These are phyloP conservation scores for Didymodactylos carnosus DNA, from an alignment of 2,888 invertebrate species.

Conservation along the genomic window DNA sequence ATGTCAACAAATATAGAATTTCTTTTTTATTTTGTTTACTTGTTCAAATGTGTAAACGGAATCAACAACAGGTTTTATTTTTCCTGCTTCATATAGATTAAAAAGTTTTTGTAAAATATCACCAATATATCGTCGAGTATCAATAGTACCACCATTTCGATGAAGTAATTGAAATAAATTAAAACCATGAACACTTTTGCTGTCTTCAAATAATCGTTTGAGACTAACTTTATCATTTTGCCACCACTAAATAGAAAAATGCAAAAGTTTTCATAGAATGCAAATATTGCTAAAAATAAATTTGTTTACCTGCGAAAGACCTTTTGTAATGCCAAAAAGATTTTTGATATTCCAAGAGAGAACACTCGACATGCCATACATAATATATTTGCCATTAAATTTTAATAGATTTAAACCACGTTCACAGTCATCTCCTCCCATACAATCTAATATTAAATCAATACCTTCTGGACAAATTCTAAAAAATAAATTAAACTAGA, in stretches of 20 bases:
- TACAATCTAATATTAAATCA: slow-evolving; percentile 64
- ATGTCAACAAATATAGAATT: neutral
- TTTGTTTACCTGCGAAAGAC: neutral
- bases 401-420: slow-evolving; percentile 59
- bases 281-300: slow-evolving; percentile 16
- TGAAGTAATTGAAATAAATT: slow-evolving; percentile 63
- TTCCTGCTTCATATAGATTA: slow-evolving; percentile 52
- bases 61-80: slow-evolving; percentile 61
- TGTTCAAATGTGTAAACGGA: slow-evolving; percentile 70
- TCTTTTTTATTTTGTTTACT: slow-evolving; percentile 42
- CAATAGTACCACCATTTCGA: slow-evolving; percentile 36
- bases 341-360: slow-evolving; percentile 75
- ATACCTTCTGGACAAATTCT: slow-evolving; percentile 43
- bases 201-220: slow-evolving; percentile 67
- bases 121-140: slow-evolving; percentile 48
- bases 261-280: neutral
- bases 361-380: slow-evolving; percentile 65
- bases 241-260: slow-evolving; percentile 48
- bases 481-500: slow-evolving; percentile 16
- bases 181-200: slow-evolving; percentile 60
- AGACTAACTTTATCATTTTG: slow-evolving; percentile 74
- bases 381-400: slow-evolving; percentile 67
- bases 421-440: slow-evolving; percentile 70
- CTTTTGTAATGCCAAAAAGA: slow-evolving; percentile 66
- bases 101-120: slow-evolving; percentile 52